A percentile compares a stretch with the other conserved stretches of the same genome.
phyloP scores from a whole-genome alignment of 2,797 vertebrate species.

The Lutjanus argentimaculatus region DNA sequence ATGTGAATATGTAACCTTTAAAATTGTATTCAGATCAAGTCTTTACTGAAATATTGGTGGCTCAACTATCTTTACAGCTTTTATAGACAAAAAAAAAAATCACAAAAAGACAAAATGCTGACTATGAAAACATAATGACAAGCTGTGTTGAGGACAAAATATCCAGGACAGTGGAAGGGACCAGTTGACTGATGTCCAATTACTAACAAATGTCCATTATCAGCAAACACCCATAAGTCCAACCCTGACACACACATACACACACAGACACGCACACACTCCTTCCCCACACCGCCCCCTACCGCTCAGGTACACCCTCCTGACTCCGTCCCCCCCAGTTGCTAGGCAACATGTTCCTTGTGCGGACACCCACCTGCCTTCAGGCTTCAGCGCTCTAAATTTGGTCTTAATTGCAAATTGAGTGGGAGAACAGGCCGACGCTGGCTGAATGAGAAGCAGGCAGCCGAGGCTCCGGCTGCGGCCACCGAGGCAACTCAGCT shows the following conservation, averaged over 20 bases:
- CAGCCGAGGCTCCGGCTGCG: conserved; percentile 57
- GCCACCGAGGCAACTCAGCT: conserved; percentile 57
- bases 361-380: conserved; percentile 87
- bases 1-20: background rate
- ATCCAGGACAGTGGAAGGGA: background rate
- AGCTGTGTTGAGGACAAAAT: background rate
- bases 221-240: background rate
- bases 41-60: too few species aligned
- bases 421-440: conserved; percentile 84
- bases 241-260: conserved; percentile 10
- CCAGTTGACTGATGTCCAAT: background rate
- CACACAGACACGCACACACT: conserved; percentile 13
- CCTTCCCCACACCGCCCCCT: conserved; percentile 70
- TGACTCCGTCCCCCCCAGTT: conserved; percentile 69
- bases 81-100: background rate
- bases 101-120: background rate
- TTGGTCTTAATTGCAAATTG: conserved; percentile 90
- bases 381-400: conserved; percentile 88
- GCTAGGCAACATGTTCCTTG: conserved; percentile 85
- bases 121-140: background rate
- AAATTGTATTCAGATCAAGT: background rate
- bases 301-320: conserved; percentile 78
- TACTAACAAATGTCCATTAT: background rate
- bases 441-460: conserved; percentile 85
- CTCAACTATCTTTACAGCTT: too few species aligned